Evolutionary conservation across 2,888 invertebrate species (phyloP), one percentile per base, ranked within the genome.

Genomic region (Lapara coniferarum): DNA sequence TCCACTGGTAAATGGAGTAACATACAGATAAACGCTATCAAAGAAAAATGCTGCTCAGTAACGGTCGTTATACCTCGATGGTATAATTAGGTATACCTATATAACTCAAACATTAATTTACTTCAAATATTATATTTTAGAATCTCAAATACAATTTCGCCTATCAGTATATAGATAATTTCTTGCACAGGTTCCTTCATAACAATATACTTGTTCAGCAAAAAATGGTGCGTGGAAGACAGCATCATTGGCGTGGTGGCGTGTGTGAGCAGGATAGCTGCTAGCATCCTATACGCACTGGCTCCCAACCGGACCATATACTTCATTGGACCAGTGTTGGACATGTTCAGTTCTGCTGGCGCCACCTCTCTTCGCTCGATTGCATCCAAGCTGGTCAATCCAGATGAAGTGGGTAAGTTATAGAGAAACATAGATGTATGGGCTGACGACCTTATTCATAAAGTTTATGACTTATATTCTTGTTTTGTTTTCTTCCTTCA

Each of bases 361-460:
- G 93, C 95, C 2, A 95, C 95, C 1, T 95, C 95, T 0, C 85
- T 95, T 73, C 87, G 95, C 72, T 95, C 95, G 0, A 94, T 95
- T 57, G 95, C 94, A 16, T 94, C 95, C 0, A 95, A 95, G 80
- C 82, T 95, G 68, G 95, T 95, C 46, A 87, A 93, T 67, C 83
- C 87, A 7, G 94, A 95, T 81, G 95, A 95, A 93, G 88, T 94
- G 76, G 95, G 95, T 92, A 77, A 90, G 91, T 85, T 8, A 6
- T 19, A 49, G 13, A 13, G 10, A 2, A 14, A 25, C 30, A 14
- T 52, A 25, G 25, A 25, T 25, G 25, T 25, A 25, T 25, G 2
- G 25, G 2, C 25, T 25, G 25, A 25, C 25, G 25, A 25, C 25
- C 25, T 25, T 25, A 25, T 25, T 25, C 25, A 25, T 25, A 25